Conservation (phyloP, 2,888 invertebrate species). For the Zaprionus lineosus region DNA sequence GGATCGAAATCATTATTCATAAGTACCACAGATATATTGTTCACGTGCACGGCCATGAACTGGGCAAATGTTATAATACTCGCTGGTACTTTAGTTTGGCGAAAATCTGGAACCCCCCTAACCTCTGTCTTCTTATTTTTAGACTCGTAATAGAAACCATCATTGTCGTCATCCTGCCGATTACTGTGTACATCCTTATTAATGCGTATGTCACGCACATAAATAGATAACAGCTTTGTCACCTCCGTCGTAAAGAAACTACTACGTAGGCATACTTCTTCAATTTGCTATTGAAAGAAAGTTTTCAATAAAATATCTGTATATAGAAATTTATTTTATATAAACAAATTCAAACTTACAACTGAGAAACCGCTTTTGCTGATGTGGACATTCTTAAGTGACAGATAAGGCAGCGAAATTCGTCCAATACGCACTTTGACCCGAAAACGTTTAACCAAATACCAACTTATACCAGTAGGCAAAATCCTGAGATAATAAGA, state of each 20-base stretch:
- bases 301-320: background rate
- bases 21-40: constrained; percentile 87
- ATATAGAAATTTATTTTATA: background rate
- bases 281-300: constrained; percentile 87
- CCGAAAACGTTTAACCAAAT: constrained; percentile 90
- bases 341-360: constrained; percentile 84
- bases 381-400: constrained; percentile 91
- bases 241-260: constrained; percentile 95
- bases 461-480: constrained; percentile 90
- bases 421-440: constrained; percentile 91
- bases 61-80: constrained; percentile 92
- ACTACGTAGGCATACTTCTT: constrained; percentile 92
- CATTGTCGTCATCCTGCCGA: constrained; percentile 56
- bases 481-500: constrained; percentile 85
- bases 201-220: constrained; percentile 91
- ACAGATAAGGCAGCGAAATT: constrained; percentile 89
- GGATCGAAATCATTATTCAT: constrained; percentile 86
- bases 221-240: constrained; percentile 91
- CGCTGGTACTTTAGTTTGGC: constrained; percentile 89
- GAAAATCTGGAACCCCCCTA: constrained; percentile 86
- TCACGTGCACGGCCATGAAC: constrained; percentile 94
- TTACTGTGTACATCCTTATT: constrained; percentile 88
- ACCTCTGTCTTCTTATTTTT: constrained; percentile 41
- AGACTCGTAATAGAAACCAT: constrained; percentile 81
- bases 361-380: constrained; percentile 90